Evolutionary conservation across 2,797 vertebrate genomes (phyloP).

Genomic region (Alcedo atthis): DNA sequence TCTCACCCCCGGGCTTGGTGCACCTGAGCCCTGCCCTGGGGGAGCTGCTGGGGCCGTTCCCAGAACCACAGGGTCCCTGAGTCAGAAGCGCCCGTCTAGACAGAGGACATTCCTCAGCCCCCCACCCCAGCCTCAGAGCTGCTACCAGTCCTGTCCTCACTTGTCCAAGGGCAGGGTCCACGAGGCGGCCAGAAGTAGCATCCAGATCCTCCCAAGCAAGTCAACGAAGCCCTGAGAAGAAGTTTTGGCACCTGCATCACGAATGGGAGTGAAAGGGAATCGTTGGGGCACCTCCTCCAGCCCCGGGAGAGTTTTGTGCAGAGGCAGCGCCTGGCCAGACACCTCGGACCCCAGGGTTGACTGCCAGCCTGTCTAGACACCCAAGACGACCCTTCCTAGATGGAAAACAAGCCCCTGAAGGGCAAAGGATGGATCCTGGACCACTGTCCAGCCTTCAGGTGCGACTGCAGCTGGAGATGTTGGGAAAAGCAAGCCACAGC

Average conservation of each 20-base stretch:
- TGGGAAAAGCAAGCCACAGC: neutral
- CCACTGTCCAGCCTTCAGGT: neutral
- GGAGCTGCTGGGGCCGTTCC: neutral
- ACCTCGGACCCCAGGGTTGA: neutral
- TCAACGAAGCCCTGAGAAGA: neutral
- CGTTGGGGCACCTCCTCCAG: neutral
- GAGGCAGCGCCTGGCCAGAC: neutral
- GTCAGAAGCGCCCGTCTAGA: slow-evolving; percentile 40
- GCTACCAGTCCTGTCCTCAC: neutral
- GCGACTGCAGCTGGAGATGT: rapidly evolving
- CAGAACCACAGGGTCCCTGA: neutral
- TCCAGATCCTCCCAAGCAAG: neutral
- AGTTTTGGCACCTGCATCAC: neutral
- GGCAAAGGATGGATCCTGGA: neutral
- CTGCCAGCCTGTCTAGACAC: neutral
- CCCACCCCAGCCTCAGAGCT: neutral
- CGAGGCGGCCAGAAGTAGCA: rapidly evolving
- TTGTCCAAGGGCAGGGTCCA: neutral
- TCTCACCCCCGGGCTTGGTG: rapidly evolving
- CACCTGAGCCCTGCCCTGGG: neutral
- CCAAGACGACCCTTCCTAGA: neutral
- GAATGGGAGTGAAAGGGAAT: neutral
- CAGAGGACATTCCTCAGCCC: slow-evolving; percentile 1
- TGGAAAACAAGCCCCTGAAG: neutral
- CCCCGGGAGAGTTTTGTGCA: neutral